Evolutionary conservation across 2,113 vertebrate species (phyloP).

Genomic region (Azemiops feae): DNA sequence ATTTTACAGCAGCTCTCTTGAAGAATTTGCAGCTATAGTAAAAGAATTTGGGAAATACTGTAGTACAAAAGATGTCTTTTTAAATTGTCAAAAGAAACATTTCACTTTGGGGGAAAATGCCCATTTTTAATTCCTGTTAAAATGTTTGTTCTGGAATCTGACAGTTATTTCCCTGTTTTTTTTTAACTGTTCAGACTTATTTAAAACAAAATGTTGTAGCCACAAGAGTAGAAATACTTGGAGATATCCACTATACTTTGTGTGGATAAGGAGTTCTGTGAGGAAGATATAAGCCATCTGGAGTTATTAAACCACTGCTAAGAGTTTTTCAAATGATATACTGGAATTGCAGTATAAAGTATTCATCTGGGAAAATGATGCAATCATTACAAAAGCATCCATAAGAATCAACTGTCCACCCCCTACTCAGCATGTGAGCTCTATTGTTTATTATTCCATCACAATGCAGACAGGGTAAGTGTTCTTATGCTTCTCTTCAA

Average conservation of each 20-base stretch:
- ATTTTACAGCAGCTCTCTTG: neutral
- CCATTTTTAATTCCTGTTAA: neutral
- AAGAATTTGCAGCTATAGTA: neutral
- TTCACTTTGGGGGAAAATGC: neutral
- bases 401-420: neutral
- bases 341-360: constrained; percentile 16
- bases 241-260: neutral
- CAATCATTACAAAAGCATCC: fast-evolving
- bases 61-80: neutral
- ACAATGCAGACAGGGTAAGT: neutral
- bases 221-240: neutral
- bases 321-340: neutral
- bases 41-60: neutral
- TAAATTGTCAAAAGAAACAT: neutral
- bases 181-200: neutral
- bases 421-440: neutral
- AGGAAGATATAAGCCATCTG: constrained; percentile 1
- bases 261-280: neutral
- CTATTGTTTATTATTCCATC: neutral
- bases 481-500: neutral
- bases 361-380: neutral
- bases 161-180: neutral
- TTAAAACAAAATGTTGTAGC: neutral
- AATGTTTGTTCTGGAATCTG: neutral
- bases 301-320: constrained; percentile 12